These are phyloP conservation scores for Euthynnus affinis DNA, from an alignment of 2,797 vertebrate species.

Conservation along the genomic window DNA sequence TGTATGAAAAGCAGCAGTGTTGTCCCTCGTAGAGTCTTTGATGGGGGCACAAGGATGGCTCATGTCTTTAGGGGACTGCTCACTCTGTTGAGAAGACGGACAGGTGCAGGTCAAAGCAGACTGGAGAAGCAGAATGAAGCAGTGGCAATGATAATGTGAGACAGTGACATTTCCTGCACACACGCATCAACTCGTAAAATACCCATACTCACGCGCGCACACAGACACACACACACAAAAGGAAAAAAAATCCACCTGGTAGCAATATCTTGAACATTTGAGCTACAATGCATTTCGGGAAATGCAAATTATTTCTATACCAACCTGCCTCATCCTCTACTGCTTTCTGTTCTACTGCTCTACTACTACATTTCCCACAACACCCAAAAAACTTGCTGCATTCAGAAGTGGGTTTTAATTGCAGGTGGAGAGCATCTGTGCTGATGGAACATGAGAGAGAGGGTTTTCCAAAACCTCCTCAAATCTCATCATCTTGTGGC, in stretches of 20 bases:
- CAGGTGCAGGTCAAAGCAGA: slow-evolving; percentile 78
- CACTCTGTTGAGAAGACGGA: slow-evolving; percentile 86
- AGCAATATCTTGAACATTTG: neutral
- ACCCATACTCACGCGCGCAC: neutral
- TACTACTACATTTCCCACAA: neutral
- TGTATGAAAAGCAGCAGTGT: slow-evolving; percentile 88
- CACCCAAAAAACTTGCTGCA: neutral
- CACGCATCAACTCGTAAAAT: slow-evolving; percentile 25
- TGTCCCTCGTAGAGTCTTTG: slow-evolving; percentile 90
- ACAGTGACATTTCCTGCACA: slow-evolving; percentile 56
- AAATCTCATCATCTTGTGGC: neutral
- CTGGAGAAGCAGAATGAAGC: slow-evolving; percentile 70
- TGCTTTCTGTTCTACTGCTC: no score
- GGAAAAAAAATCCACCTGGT: slow-evolving; percentile 21
- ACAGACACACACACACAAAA: neutral
- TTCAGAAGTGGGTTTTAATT: neutral
- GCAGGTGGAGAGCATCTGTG: neutral
- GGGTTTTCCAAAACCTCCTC: neutral
- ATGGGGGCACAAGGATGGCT: slow-evolving; percentile 88
- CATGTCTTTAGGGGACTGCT: slow-evolving; percentile 90
- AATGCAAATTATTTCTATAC: neutral
- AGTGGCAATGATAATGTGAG: slow-evolving; percentile 67
- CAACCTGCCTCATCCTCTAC: neutral
- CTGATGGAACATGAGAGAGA: neutral
- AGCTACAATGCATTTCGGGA: neutral